Evolutionary conservation across 2,888 invertebrate genomes (phyloP).

Genomic region (Heliconius ethilla): DNA sequence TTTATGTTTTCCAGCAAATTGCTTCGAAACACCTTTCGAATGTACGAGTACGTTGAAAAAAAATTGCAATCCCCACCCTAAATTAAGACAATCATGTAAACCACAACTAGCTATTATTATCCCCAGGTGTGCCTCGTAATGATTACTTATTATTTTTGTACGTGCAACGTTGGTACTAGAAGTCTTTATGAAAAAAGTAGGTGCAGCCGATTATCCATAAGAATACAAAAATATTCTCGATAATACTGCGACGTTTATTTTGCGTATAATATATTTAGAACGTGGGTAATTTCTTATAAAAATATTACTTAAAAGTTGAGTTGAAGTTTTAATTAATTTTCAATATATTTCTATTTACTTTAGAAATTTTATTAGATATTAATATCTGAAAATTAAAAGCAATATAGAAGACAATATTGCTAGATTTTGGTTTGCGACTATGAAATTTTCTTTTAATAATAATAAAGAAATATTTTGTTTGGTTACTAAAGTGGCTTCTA

Average conservation of each 20-base stretch:
- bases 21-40: conserved; percentile 19
- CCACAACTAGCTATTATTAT: conserved; percentile 42
- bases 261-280: not conserved
- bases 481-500: too few relatives aligned
- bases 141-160: conserved; percentile 38
- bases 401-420: too few relatives aligned
- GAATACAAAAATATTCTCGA: conserved; percentile 8
- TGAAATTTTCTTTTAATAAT: too few relatives aligned
- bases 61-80: conserved; percentile 34
- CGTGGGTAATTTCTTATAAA: not conserved
- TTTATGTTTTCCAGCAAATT: conserved; percentile 25
- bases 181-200: conserved; percentile 35
- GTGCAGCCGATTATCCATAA: conserved; percentile 9
- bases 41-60: conserved; percentile 17
- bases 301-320: not conserved
- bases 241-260: not conserved
- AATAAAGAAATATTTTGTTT: too few relatives aligned
- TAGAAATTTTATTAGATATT: not conserved
- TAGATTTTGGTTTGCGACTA: too few relatives aligned
- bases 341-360: not conserved
- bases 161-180: conserved; percentile 31
- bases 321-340: not conserved
- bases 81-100: conserved; percentile 39
- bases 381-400: too few relatives aligned
- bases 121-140: conserved; percentile 46